Evolutionary conservation across 1,140 invertebrate species (phyloP), one percentile per base, ranked within the genome.

Genomic region (Hycleus cichorii): DNA sequence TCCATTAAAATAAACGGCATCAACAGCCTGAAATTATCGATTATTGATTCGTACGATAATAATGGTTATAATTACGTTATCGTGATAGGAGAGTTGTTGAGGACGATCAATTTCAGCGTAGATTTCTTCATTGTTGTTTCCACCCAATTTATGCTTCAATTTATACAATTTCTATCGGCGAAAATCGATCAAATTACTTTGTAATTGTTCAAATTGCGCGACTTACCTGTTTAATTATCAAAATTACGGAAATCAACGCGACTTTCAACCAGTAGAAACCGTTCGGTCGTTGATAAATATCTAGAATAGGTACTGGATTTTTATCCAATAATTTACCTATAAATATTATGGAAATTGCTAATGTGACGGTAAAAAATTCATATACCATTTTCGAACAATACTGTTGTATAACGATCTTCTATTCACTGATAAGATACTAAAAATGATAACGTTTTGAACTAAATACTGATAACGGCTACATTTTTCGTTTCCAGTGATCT

Each of bases 1-100:
- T 9, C 76, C 78, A 67, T 82, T 83, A 60, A 82, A 82, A 61
- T 82, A 83, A 11, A 82, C 77, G 4, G 77, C 80, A 69, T 83
- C 81, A 49, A 83, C 76, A 24, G 79, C 77, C 81, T 83, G 56
- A 50, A 44, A 39, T 42, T 11, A 8, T 6, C 40, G 5, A 42
- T 7, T 11, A n/a, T 42, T 42, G 40, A 8, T 12, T 42, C 25
- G 10, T 3, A 11, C 2, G 42, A 39, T 43, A 39, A 38, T 49
- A 50, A 32, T 43, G 4, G 8, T 68, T 65, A 48, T 65, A 62
- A 61, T 32, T 61, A 69, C 69, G 39, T 69, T 63, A 11, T 62
- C 54, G 40, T 79, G 73, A 48, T 69, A 44, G 2, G 79, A 74
- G 2, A 82, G 64, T 24, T 63, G 59, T 66, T 81, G 79, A 18